A percentile compares a stretch with the other conserved stretches of the same genome.
These are phyloP conservation scores for Anticlea derivata DNA, from an alignment of 2,888 invertebrate genomes.

Conservation along the genomic window DNA sequence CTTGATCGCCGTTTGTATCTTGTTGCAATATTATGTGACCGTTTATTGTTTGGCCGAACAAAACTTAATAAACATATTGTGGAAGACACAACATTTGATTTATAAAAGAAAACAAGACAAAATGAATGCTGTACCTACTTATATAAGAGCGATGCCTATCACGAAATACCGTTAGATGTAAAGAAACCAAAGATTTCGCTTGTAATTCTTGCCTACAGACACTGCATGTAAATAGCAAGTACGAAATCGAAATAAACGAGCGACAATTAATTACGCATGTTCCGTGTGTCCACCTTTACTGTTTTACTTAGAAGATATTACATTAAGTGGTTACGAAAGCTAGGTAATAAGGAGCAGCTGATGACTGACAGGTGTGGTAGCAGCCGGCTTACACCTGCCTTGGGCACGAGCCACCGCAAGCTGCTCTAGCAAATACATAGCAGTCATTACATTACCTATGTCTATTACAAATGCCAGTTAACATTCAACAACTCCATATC, in stretches of 20 bases:
- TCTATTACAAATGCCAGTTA: constrained; percentile 51
- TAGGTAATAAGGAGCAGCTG: constrained; percentile 74
- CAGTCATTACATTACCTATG: constrained; percentile 47
- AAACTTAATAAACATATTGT: background rate
- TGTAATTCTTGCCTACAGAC: background rate
- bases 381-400: constrained; percentile 77
- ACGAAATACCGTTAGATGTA: background rate
- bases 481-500: constrained; percentile 52
- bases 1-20: constrained; percentile 7
- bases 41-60: background rate
- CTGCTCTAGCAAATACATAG: constrained; percentile 67
- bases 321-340: constrained; percentile 31
- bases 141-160: constrained; percentile 1
- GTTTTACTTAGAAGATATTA: constrained; percentile 16
- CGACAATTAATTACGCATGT: constrained; percentile 14
- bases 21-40: background rate
- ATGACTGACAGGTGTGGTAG: constrained; percentile 77
- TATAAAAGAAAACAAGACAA: background rate
- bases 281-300: constrained; percentile 20
- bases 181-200: background rate
- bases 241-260: constrained; percentile 8
- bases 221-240: constrained; percentile 1
- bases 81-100: background rate
- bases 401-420: constrained; percentile 76
- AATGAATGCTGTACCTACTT: background rate